These are phyloP conservation scores for Mimachlamys varia DNA, from an alignment of 2,888 invertebrate species.

Conservation along the genomic window DNA sequence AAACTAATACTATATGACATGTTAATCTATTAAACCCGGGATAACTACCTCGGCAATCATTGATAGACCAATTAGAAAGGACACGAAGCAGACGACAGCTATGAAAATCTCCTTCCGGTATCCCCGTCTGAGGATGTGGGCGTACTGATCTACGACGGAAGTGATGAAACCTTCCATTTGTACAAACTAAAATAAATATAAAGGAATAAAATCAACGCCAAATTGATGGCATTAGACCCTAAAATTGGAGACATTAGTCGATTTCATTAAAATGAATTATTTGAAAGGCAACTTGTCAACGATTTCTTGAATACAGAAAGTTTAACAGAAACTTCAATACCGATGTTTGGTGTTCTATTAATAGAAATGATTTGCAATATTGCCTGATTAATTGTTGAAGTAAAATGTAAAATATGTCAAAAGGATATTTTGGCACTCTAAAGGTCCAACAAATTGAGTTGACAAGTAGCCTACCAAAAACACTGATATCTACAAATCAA, in stretches of 20 bases:
- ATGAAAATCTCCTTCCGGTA: conserved; percentile 28
- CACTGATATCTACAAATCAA: not conserved
- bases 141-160: conserved; percentile 32
- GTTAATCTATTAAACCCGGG: not conserved
- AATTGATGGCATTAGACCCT: not conserved
- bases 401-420: not conserved
- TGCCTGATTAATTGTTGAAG: not conserved
- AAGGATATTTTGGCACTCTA: no score
- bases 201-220: not conserved
- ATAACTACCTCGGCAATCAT: conserved; percentile 35
- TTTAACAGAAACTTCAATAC: no score
- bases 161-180: conserved; percentile 36
- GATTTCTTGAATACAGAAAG: not conserved
- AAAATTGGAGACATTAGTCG: not conserved
- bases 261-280: not conserved
- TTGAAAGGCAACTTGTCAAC: conserved; percentile 5
- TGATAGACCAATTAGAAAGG: conserved; percentile 15
- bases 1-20: no score
- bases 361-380: no score
- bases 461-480: not conserved
- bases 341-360: no score
- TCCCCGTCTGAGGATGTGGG: conserved; percentile 4
- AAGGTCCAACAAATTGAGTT: not conserved
- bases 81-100: not conserved
- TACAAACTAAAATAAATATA: conserved; percentile 3